Base-by-base conservation (phyloP, 2,113 vertebrate species). In the Garra rufa region DNA sequence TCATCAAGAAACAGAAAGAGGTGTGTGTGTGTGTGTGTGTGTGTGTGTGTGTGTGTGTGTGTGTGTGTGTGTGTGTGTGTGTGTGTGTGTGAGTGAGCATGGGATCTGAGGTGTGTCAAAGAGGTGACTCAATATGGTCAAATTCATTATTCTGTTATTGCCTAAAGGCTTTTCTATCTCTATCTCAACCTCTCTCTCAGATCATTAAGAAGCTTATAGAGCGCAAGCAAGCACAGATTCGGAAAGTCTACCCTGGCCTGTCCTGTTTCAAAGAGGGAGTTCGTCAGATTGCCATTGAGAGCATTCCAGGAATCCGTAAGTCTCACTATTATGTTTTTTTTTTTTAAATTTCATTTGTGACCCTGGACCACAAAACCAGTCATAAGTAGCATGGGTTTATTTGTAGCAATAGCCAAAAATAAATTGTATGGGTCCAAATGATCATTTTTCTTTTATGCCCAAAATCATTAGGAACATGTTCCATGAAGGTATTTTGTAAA, bases 1-100 rank as follows among this genome's bases (percentile, higher is more conserved):
- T 99, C 89, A 99, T 99, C 90, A 99, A 99, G 92, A 99, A 99
- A 88, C 98, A 99, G 90, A 99, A 99, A 90, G 98, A 99, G 97
- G 98, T 99, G 88, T n/a, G 89, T 86, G 28, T 43, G 55, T 24
- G 41, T 61, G 76, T 84, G 69, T 46, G 44, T 43, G 55, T n/a
- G 46, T 61, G 81, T 83, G 67, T 44, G 44, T 10, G 55, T 24
- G 55, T 38, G 46, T 14, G 46, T 50, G 80, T n/a, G 98, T 99
- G 88, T n/a, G 89, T 86, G 28, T 43, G 55, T n/a, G 38, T 61
- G 98, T 99, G 88, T n/a, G 89, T 86, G 28, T 43, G 55, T 24
- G 41, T 61, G 76, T 84, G 69, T 46, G 44, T 43, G 55, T n/a
- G 46, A 52, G 81, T 50, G 80, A 69, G 34, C 30, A 69, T 69